Conservation (phyloP, 2,797 vertebrate species). For the Sphenodon punctatus region DNA sequence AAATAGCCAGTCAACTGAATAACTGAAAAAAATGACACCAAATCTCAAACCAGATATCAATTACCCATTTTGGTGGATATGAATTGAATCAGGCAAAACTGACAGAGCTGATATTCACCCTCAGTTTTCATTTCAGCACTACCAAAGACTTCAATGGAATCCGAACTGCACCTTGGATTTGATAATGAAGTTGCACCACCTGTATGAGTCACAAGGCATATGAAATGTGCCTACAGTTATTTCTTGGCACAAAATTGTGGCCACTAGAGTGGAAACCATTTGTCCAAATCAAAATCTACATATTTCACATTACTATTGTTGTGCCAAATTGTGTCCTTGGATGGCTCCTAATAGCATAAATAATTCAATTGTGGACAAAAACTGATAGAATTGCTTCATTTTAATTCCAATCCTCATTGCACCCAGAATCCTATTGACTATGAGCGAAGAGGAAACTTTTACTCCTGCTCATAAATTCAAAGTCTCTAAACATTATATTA, state of each 20-base stretch:
- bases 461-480: constrained; percentile 24
- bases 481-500: constrained; percentile 40
- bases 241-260: neutral
- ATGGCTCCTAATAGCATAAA: neutral
- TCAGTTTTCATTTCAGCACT: too few species aligned
- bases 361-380: neutral
- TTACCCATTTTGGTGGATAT: too few species aligned
- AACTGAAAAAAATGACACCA: too few species aligned
- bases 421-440: neutral
- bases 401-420: neutral
- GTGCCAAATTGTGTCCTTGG: neutral
- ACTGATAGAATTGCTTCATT: neutral
- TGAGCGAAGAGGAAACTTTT: constrained; percentile 17
- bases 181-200: too few species aligned
- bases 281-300: neutral
- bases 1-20: too few species aligned
- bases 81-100: too few species aligned
- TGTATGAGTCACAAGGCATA: neutral
- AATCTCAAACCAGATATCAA: too few species aligned
- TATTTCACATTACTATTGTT: neutral
- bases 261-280: neutral
- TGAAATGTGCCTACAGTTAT: neutral
- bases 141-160: too few species aligned
- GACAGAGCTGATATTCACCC: too few species aligned
- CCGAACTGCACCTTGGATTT: too few species aligned